phyloP scores from a whole-genome alignment of 2,113 vertebrate species.

The Azemiops feae region DNA sequence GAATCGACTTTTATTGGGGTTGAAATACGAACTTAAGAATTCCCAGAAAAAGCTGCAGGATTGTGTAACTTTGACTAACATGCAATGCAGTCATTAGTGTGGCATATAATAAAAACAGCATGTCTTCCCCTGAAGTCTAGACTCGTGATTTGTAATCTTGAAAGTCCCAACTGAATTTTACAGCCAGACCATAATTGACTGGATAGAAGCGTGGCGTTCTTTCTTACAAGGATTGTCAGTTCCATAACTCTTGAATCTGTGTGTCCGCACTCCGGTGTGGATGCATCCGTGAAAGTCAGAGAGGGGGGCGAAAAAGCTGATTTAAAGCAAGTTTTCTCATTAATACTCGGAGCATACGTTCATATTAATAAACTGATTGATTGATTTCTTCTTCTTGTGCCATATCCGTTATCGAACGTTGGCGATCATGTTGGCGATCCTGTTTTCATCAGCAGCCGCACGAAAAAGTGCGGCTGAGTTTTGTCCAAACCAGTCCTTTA shows the following conservation, averaged over 20 bases:
- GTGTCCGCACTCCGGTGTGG: neutral
- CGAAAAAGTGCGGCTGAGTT: no score
- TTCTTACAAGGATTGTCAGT: neutral
- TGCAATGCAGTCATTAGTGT: constrained; percentile 13
- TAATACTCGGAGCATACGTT: neutral
- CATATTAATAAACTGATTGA: neutral
- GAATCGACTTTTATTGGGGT: neutral
- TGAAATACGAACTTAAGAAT: constrained; percentile 5
- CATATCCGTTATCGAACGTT: no score
- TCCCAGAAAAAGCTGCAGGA: constrained; percentile 1
- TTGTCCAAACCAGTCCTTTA: no score
- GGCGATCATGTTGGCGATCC: no score
- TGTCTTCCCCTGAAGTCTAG: constrained; percentile 23
- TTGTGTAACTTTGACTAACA: constrained; percentile 4
- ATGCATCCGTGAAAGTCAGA: neutral
- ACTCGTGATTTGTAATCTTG: constrained; percentile 14
- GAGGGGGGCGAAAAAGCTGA: neutral
- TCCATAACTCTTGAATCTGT: neutral
- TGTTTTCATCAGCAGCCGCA: no score
- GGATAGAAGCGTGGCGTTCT: neutral
- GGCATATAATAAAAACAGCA: constrained; percentile 18
- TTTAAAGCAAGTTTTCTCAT: neutral
- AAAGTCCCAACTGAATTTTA: neutral
- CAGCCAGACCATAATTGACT: constrained; percentile 6
- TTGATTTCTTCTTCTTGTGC: no score